Evolutionary conservation across 2,888 invertebrate genomes (phyloP), one percentile per base, ranked within the genome.

Genomic region (Elaeidobius kamerunicus): DNA sequence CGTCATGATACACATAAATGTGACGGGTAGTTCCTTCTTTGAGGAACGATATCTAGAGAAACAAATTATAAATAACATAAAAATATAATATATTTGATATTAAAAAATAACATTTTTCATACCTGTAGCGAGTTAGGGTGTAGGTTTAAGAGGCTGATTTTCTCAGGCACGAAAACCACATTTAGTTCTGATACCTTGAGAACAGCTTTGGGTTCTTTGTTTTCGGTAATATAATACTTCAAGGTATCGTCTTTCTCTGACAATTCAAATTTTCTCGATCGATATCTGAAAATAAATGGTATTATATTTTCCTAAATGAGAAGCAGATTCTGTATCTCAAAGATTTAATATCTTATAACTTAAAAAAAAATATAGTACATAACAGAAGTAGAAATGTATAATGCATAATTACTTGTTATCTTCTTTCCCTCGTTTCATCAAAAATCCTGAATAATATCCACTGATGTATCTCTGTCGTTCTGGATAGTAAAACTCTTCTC

Each of bases 361-460:
- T n/a, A n/a, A n/a, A n/a, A n/a, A n/a, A n/a, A n/a, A n/a, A n/a
- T n/a, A n/a, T n/a, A n/a, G n/a, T n/a, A n/a, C n/a, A n/a, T n/a
- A n/a, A n/a, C n/a, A n/a, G n/a, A n/a, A n/a, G n/a, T n/a, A n/a
- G n/a, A n/a, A n/a, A n/a, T n/a, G n/a, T n/a, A n/a, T n/a, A n/a
- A n/a, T n/a, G n/a, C n/a, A n/a, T n/a, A 23, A 4, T 9, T 36
- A 45, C 39, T 30, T 16, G 61, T 85, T 85, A 71, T 92, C 91
- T 69, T 91, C 91, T 72, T 91, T 90, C 2, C 91, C 92, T 52
- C 88, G 78, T 74, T 94, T 94, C 87, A 88, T 89, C 57, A 93
- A 76, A 70, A 86, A 87, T 1, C 91, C 91, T 11, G 56, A 58
- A 18, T 40, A 56, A 41, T 80, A 79, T 4, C 89, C 89, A 14